phyloP scores from a whole-genome alignment of 2,888 invertebrate species.

The Labia minor region DNA sequence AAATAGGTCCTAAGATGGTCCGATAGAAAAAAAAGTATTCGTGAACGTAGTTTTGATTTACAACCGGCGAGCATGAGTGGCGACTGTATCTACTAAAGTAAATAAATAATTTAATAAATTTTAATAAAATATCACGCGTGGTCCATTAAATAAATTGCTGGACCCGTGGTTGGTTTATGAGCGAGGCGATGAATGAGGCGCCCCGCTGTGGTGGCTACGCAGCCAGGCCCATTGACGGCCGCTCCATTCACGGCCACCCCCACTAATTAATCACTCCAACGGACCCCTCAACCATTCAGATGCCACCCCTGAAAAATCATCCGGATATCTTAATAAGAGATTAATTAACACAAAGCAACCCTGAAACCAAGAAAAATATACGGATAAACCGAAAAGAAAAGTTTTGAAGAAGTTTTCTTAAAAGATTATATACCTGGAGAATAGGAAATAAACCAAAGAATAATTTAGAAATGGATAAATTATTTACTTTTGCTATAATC shows the following conservation, averaged over 20 bases:
- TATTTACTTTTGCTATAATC: too few relatives aligned
- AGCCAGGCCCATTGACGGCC: too few relatives aligned
- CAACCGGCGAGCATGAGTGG: neutral
- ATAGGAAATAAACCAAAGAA: too few relatives aligned
- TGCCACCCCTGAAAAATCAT: too few relatives aligned
- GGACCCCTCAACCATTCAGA: neutral
- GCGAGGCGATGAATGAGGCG: slow-evolving; percentile 1
- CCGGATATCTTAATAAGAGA: too few relatives aligned
- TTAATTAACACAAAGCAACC: too few relatives aligned
- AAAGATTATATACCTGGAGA: too few relatives aligned
- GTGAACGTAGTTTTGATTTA: neutral
- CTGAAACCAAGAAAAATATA: too few relatives aligned
- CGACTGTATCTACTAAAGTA: slow-evolving; percentile 5
- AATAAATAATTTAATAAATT: slow-evolving; percentile 13
- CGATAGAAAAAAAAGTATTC: neutral
- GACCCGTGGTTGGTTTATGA: neutral
- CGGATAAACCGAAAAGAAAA: too few relatives aligned
- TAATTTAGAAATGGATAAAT: too few relatives aligned
- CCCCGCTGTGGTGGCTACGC: neutral
- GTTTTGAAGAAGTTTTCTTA: too few relatives aligned
- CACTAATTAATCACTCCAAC: neutral
- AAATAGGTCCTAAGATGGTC: neutral
- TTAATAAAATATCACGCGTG: slow-evolving; percentile 5
- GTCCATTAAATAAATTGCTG: neutral
- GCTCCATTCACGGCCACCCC: neutral